phyloP scores from a whole-genome alignment of 2,797 vertebrate species.

The Sciurus vulgaris region DNA sequence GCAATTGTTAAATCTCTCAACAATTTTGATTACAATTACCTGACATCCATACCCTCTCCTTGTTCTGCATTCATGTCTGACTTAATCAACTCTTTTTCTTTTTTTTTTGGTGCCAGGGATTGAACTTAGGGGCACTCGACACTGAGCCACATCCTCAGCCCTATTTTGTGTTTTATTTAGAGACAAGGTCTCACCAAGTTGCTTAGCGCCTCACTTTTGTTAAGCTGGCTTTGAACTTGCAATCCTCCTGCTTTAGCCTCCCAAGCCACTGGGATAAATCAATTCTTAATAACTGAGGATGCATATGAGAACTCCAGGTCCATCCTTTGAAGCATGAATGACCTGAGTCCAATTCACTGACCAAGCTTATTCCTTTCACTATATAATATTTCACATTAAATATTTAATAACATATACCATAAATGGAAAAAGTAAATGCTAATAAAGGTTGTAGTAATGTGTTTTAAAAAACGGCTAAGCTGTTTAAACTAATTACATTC shows the following conservation, averaged over 20 bases:
- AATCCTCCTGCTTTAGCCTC: too few species aligned
- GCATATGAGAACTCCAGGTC: neutral
- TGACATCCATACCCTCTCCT: neutral
- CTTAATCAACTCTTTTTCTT: neutral
- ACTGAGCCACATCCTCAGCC: too few species aligned
- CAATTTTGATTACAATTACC: neutral
- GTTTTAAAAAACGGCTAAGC: neutral
- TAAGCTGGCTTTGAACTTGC: too few species aligned
- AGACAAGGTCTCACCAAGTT: too few species aligned
- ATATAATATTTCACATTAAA: neutral
- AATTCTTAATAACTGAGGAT: neutral
- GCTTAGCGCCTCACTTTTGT: too few species aligned
- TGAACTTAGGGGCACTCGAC: too few species aligned
- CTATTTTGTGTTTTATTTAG: too few species aligned
- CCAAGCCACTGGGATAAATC: neutral
- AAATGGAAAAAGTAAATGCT: neutral
- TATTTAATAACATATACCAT: neutral
- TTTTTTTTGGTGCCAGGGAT: too few species aligned
- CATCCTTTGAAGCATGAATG: neutral
- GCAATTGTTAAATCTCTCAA: neutral
- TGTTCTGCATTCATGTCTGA: neutral
- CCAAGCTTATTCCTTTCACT: neutral
- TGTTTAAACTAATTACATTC: neutral
- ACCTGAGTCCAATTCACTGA: neutral
- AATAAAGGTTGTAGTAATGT: neutral